Evolutionary conservation across 2,797 vertebrate genomes (phyloP).

Genomic region (Hyperoplus lanceolatus): DNA sequence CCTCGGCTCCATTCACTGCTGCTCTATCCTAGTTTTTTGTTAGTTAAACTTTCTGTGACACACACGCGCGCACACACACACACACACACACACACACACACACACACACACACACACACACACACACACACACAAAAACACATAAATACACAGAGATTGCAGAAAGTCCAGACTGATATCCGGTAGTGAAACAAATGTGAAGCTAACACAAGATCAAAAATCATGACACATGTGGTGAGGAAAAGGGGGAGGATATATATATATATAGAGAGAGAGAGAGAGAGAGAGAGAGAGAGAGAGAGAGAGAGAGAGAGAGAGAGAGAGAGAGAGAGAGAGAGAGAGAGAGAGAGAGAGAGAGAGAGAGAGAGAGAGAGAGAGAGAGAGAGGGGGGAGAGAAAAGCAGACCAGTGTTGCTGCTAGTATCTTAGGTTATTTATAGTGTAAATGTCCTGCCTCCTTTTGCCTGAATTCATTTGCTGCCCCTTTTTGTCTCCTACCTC

Average conservation of each 20-base stretch:
- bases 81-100: too few relatives aligned
- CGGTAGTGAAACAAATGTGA: too few relatives aligned
- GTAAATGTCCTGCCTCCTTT: constrained; percentile 68
- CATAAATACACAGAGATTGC: too few relatives aligned
- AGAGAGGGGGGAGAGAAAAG: constrained; percentile 22
- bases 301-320: background rate
- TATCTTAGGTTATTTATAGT: constrained; percentile 74
- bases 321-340: background rate
- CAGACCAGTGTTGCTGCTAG: constrained; percentile 60
- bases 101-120: too few relatives aligned
- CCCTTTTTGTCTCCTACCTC: constrained; percentile 49
- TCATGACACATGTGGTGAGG: too few relatives aligned
- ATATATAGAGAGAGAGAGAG: too few relatives aligned
- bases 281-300: background rate
- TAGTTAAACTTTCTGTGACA: constrained; percentile 60
- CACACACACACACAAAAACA: too few relatives aligned
- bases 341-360: background rate
- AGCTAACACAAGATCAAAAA: too few relatives aligned
- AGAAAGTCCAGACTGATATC: too few relatives aligned
- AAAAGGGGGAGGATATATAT: background rate
- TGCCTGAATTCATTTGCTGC: constrained; percentile 72
- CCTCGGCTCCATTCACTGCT: constrained; percentile 47
- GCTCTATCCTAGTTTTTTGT: constrained; percentile 68
- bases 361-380: background rate
- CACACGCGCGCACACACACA: too few relatives aligned